Conservation (phyloP, 2,797 vertebrate species). For the Phrynocephalus vlangalii region DNA sequence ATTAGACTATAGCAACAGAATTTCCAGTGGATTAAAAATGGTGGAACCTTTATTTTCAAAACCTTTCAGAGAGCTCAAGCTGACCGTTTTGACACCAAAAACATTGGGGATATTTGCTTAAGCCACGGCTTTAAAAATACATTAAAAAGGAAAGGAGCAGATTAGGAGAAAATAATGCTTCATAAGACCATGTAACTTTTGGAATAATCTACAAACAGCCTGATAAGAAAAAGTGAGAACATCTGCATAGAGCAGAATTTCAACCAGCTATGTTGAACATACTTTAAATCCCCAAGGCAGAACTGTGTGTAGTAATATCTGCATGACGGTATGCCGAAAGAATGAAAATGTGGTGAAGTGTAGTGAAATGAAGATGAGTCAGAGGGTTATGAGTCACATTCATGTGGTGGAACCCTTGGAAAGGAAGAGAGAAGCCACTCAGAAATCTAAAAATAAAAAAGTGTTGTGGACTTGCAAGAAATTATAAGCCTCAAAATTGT, state of each 20-base stretch:
- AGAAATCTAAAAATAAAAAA: background rate
- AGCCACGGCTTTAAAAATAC: background rate
- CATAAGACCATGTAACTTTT: background rate
- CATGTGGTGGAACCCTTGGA: background rate
- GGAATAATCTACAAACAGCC: accelerated
- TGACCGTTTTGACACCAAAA: background rate
- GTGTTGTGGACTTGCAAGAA: background rate
- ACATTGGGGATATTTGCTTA: background rate
- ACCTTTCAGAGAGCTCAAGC: background rate
- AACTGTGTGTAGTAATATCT: background rate
- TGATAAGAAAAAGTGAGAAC: background rate
- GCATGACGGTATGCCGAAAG: accelerated
- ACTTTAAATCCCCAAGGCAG: accelerated
- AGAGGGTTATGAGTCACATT: constrained; percentile 12
- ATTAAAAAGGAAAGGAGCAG: background rate
- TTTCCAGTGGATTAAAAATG: background rate
- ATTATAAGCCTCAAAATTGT: background rate
- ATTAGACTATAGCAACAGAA: background rate
- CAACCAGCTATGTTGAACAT: background rate
- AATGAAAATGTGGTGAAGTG: background rate
- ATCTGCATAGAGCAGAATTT: background rate
- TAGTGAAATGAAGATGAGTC: constrained; percentile 25
- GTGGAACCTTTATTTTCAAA: background rate
- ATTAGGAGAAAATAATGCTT: background rate
- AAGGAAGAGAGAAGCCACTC: constrained; percentile 7